Percentiles rank a stretch among this genome's conserved stretches.
These are phyloP conservation scores for Stratiomys singularior DNA, from an alignment of 2,888 invertebrate genomes.

Conservation along the genomic window DNA sequence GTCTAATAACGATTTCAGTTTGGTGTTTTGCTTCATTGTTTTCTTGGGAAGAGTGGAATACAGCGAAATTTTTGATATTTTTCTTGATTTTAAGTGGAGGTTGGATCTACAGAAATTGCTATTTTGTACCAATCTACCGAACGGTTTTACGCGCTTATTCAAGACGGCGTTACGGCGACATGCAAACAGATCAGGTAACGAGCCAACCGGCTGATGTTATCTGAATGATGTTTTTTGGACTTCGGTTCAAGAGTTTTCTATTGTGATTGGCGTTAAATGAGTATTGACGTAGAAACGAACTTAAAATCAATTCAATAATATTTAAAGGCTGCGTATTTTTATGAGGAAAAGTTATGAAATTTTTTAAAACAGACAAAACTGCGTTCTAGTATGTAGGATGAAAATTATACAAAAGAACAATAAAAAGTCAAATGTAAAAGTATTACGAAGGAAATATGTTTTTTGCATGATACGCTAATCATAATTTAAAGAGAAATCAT, in stretches of 20 bases:
- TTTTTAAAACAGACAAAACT: not conserved
- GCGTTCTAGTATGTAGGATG: not conserved
- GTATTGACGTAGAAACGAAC: constrained; percentile 24
- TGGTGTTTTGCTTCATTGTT: constrained; percentile 81
- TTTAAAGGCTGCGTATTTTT: not conserved
- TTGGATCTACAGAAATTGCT: constrained; percentile 80
- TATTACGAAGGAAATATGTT: not conserved
- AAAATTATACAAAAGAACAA: constrained; percentile 14
- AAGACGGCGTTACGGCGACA: constrained; percentile 58
- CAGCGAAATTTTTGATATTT: constrained; percentile 76
- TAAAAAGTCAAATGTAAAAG: not conserved
- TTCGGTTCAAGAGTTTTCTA: too few relatives aligned
- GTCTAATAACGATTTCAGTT: constrained; percentile 87
- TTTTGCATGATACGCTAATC: too few relatives aligned
- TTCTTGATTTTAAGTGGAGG: constrained; percentile 80
- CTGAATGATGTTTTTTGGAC: constrained; percentile 28
- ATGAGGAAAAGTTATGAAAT: not conserved
- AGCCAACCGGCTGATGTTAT: constrained; percentile 60
- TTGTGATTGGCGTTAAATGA: constrained; percentile 21
- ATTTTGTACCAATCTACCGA: constrained; percentile 62
- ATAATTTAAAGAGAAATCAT: too few relatives aligned
- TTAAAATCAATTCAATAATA: not conserved
- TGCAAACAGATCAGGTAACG: constrained; percentile 53
- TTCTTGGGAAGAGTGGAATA: constrained; percentile 72
- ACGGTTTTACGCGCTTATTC: constrained; percentile 56